Evolutionary conservation across 1,140 invertebrate genomes (phyloP).

Genomic region (Nylanderia fulva): DNA sequence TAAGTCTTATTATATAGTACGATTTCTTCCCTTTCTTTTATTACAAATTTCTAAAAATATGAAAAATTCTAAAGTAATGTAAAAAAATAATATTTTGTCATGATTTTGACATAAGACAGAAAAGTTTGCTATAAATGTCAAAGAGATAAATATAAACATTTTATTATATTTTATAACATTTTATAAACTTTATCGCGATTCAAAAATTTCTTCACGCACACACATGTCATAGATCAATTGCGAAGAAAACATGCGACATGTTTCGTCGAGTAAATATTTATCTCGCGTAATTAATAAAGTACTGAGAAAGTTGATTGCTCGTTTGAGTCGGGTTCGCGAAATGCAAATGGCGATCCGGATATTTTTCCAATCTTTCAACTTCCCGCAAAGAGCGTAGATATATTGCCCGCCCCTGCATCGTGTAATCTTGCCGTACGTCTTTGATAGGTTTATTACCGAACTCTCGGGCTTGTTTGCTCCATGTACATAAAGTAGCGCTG

Average conservation of each 20-base stretch:
- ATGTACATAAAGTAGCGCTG: conserved; percentile 33
- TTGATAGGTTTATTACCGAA: conserved; percentile 60
- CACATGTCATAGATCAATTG: conserved; percentile 8
- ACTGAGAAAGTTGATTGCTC: conserved; percentile 17
- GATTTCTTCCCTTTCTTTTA: background rate
- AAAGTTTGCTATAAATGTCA: background rate
- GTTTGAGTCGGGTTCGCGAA: conserved; percentile 39
- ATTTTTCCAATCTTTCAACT: conserved; percentile 54
- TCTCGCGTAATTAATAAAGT: conserved; percentile 50
- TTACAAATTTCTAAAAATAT: background rate
- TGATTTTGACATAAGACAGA: background rate
- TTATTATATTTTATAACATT: background rate
- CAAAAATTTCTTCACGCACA: background rate
- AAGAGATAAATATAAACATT: background rate
- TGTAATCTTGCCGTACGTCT: conserved; percentile 49
- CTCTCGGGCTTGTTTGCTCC: conserved; percentile 44
- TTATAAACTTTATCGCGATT: background rate
- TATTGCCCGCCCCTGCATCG: conserved; percentile 19
- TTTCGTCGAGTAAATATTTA: conserved; percentile 40
- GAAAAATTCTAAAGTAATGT: background rate
- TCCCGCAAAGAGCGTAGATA: conserved; percentile 29
- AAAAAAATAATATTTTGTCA: background rate
- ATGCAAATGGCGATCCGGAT: conserved; percentile 44
- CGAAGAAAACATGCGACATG: conserved; percentile 15
- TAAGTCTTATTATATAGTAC: background rate